Percentiles rank a stretch among this genome's conserved stretches.
These are phyloP conservation scores for Cynopterus brachyotis DNA, from an alignment of 2,113 vertebrate species.

Conservation along the genomic window DNA sequence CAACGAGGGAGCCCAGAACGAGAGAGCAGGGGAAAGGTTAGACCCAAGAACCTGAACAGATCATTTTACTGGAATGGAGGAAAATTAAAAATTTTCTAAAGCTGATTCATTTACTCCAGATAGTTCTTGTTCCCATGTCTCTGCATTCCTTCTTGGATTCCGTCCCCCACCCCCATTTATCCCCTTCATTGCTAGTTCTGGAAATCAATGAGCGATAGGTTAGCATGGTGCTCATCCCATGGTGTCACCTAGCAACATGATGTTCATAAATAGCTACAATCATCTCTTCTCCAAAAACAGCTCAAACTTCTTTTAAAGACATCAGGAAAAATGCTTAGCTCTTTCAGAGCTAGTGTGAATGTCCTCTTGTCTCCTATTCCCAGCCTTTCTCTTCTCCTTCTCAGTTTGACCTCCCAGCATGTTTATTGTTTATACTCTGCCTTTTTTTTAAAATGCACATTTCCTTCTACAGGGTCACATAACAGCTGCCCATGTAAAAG, in stretches of 20 bases:
- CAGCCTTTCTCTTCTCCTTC: conserved; percentile 51
- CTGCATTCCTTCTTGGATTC: conserved; percentile 44
- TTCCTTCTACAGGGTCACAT: conserved; percentile 52
- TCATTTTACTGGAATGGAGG: conserved; percentile 54
- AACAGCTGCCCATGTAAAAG: conserved; percentile 58
- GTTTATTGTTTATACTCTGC: conserved; percentile 64
- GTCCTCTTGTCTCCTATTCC: conserved; percentile 58
- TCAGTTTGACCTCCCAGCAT: conserved; percentile 66
- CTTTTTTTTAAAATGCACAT: conserved; percentile 51
- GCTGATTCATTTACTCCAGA: conserved; percentile 10
- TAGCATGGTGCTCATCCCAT: conserved; percentile 70
- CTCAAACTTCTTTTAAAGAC: conserved; percentile 73
- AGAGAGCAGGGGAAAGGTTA: conserved; percentile 43
- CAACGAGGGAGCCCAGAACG: conserved; percentile 29
- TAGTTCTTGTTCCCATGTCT: neutral
- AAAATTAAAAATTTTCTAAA: conserved; percentile 5
- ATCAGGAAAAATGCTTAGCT: conserved; percentile 76
- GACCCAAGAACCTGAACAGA: conserved; percentile 57
- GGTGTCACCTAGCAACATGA: conserved; percentile 85
- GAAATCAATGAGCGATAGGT: conserved; percentile 78
- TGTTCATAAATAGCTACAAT: conserved; percentile 84
- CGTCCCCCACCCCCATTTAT: neutral
- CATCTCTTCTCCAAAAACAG: conserved; percentile 74
- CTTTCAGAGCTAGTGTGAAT: conserved; percentile 60
- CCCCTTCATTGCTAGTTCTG: conserved; percentile 74